Percentiles rank a stretch among this genome's conserved stretches.
phyloP scores from a whole-genome alignment of 2,888 invertebrate genomes.

The Scrobipalpa costella region DNA sequence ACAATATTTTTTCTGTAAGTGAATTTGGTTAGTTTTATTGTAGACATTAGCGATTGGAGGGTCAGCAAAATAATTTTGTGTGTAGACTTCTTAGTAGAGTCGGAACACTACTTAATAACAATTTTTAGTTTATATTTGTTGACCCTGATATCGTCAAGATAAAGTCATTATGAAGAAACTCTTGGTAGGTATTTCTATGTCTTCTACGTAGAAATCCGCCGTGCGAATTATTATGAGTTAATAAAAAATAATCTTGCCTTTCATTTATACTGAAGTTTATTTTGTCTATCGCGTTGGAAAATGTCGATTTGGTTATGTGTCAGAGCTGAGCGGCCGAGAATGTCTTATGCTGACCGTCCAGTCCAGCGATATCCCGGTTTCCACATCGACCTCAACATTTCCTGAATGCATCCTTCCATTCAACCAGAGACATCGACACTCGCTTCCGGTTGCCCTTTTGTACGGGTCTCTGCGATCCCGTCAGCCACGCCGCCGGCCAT shows the following conservation, averaged over 20 bases:
- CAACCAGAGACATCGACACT: slow-evolving; percentile 67
- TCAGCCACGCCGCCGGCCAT: slow-evolving; percentile 65
- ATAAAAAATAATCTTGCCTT: too few species aligned
- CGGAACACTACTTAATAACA: neutral
- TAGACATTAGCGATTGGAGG: slow-evolving; percentile 53
- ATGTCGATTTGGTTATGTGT: too few species aligned
- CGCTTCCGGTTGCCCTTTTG: slow-evolving; percentile 75
- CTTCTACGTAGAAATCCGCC: too few species aligned
- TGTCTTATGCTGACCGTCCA: slow-evolving; percentile 49
- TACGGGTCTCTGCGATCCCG: slow-evolving; percentile 58
- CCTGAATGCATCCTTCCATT: slow-evolving; percentile 69
- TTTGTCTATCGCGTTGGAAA: neutral
- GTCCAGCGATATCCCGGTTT: slow-evolving; percentile 40
- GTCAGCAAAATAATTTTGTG: slow-evolving; percentile 40
- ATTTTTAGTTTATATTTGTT: too few species aligned
- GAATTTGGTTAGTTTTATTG: slow-evolving; percentile 47
- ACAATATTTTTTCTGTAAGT: slow-evolving; percentile 60
- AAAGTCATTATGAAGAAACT: too few species aligned
- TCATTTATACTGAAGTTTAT: neutral
- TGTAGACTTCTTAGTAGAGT: neutral
- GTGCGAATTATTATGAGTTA: too few species aligned
- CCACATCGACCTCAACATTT: slow-evolving; percentile 66
- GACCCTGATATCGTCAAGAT: too few species aligned
- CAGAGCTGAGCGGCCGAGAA: neutral
- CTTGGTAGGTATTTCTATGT: too few species aligned